Conservation (phyloP, 2,888 invertebrate genomes). For the Crematogaster levior region DNA sequence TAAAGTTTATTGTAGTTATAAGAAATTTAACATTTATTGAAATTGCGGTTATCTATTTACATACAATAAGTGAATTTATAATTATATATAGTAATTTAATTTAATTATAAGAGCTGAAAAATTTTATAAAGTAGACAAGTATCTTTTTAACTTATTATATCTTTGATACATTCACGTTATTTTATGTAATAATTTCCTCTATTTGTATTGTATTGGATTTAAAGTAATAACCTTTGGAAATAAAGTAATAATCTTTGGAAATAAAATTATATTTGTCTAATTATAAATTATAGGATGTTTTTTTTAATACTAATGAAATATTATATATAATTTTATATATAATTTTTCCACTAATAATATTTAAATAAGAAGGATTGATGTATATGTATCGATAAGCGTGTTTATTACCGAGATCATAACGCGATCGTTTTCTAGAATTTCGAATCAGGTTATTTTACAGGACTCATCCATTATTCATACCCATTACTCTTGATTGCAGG, state of each 20-base stretch:
- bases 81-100: no score
- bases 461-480: slow-evolving; percentile 44
- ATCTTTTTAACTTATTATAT: background rate
- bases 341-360: background rate
- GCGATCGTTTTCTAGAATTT: slow-evolving; percentile 41
- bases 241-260: background rate
- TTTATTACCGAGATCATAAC: slow-evolving; percentile 28
- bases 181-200: background rate
- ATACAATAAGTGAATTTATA: background rate
- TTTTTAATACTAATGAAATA: background rate
- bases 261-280: background rate
- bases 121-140: background rate
- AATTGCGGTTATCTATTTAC: background rate
- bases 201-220: background rate
- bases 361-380: background rate
- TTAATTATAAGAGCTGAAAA: background rate
- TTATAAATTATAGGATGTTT: background rate
- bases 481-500: slow-evolving; percentile 48
- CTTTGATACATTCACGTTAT: background rate
- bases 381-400: background rate
- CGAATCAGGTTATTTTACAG: slow-evolving; percentile 11
- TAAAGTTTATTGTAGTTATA: no score
- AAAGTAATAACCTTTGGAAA: background rate
- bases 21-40: no score
- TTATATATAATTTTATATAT: no score